A percentile compares a stretch with the other conserved stretches of the same genome.
Conservation (phyloP, 2,797 vertebrate genomes). For the Anolis apletophallus region DNA sequence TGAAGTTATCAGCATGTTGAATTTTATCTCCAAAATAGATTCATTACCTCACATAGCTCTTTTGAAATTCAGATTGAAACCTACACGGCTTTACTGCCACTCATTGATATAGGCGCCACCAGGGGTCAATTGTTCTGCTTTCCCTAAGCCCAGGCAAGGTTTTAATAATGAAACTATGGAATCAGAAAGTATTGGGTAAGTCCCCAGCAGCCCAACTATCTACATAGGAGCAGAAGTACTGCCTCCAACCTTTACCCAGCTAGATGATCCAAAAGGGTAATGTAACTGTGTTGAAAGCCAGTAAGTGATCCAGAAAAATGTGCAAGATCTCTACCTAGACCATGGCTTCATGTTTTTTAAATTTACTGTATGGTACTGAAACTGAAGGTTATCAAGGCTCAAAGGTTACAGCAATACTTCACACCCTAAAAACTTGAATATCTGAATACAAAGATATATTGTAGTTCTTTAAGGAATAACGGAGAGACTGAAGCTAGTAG, state of each 20-base stretch:
- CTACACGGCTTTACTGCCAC: not conserved
- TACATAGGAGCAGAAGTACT: not conserved
- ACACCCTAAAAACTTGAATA: too few species aligned
- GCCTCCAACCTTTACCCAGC: not conserved
- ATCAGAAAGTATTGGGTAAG: not conserved
- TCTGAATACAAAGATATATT: too few species aligned
- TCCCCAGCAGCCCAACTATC: not conserved
- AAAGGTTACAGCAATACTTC: too few species aligned
- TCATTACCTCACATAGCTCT: too few species aligned
- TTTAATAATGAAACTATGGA: not conserved
- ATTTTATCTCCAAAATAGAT: too few species aligned
- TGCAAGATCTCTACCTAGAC: not conserved
- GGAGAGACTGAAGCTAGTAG: too few species aligned
- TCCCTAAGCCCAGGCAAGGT: not conserved
- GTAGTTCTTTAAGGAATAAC: too few species aligned
- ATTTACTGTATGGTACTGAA: too few species aligned
- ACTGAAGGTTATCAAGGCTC: too few species aligned
- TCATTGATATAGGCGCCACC: too few species aligned
- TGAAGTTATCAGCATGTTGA: too few species aligned
- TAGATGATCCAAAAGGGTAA: not conserved
- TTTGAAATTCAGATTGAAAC: too few species aligned
- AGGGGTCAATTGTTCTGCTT: not conserved
- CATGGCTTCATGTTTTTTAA: not conserved
- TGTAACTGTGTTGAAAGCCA: not conserved
- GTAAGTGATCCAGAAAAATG: not conserved